Percentiles rank a stretch among this genome's conserved stretches.
Evolutionary conservation across 2,797 vertebrate genomes (phyloP).

Genomic region (Peromyscus aztecus): DNA sequence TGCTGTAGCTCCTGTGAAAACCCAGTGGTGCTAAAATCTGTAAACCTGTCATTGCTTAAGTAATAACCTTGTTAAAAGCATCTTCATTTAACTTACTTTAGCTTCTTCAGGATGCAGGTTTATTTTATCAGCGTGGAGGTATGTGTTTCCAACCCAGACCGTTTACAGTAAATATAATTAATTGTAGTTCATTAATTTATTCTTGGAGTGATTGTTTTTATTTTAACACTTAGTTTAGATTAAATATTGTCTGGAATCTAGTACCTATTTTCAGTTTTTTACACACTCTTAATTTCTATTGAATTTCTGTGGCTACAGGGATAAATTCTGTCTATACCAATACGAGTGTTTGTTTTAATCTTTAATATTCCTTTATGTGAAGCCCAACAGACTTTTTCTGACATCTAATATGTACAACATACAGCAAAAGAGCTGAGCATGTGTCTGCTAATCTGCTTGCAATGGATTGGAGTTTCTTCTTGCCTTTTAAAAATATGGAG

Average conservation of each 20-base stretch:
- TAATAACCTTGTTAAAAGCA: conserved; percentile 91
- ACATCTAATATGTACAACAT: not conserved
- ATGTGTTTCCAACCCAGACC: conserved; percentile 88
- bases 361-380: conserved; percentile 85
- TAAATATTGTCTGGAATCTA: conserved; percentile 87
- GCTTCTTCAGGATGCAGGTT: conserved; percentile 88
- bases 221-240: conserved; percentile 89
- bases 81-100: conserved; percentile 92
- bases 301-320: conserved; percentile 85
- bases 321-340: conserved; percentile 86
- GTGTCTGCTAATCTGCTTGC: conserved; percentile 79
- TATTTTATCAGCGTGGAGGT: conserved; percentile 88
- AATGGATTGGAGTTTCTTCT: conserved; percentile 82
- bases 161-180: conserved; percentile 91
- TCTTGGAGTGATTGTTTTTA: conserved; percentile 89
- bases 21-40: conserved; percentile 94
- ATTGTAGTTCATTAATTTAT: conserved; percentile 91
- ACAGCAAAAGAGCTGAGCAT: conserved; percentile 76
- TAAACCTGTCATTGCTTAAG: conserved; percentile 93
- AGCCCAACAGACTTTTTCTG: conserved; percentile 72
- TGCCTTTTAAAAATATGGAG: conserved; percentile 82
- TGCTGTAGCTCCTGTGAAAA: conserved; percentile 91
- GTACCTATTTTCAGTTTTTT: conserved; percentile 87
- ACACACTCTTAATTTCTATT: conserved; percentile 87
- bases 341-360: conserved; percentile 86